Evolutionary conservation across 2,797 vertebrate species (phyloP).

Genomic region (Varecia variegata): DNA sequence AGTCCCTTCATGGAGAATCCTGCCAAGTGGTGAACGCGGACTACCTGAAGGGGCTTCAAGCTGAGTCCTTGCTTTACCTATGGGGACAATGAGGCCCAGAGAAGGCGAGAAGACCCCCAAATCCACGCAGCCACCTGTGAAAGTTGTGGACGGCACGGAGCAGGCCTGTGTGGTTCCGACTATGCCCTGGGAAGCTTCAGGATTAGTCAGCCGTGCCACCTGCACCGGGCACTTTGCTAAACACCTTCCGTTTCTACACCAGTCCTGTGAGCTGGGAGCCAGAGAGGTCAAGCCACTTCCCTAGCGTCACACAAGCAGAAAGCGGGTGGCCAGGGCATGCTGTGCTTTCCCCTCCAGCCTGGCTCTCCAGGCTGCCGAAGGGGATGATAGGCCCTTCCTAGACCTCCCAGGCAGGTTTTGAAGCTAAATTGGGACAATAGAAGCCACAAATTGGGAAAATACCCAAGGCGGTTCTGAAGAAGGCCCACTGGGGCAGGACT

Average conservation of each 20-base stretch:
- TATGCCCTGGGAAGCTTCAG: not conserved
- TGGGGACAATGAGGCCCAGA: not conserved
- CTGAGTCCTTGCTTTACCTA: not conserved
- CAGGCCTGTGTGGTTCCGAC: not conserved
- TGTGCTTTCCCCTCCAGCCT: not conserved
- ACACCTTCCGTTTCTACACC: not conserved
- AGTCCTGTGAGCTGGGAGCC: not conserved
- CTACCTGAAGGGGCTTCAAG: not conserved
- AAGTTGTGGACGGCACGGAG: not conserved
- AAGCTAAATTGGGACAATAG: conserved; percentile 29
- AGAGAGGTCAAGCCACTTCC: not conserved
- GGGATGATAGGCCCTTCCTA: not conserved
- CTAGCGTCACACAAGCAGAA: not conserved
- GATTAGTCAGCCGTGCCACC: not conserved
- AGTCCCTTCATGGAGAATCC: not conserved
- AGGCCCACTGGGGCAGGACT: not conserved
- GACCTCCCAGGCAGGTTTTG: not conserved
- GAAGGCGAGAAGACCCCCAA: not conserved
- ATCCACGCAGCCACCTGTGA: not conserved
- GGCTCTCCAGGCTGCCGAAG: not conserved
- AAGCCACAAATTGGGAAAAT: not conserved
- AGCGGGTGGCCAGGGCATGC: not conserved
- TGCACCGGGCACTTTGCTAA: not conserved
- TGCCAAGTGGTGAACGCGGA: not conserved
- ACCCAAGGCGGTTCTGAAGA: not conserved